These are phyloP conservation scores for Phorcus lineatus DNA, from an alignment of 2,888 invertebrate genomes.

Conservation along the genomic window DNA sequence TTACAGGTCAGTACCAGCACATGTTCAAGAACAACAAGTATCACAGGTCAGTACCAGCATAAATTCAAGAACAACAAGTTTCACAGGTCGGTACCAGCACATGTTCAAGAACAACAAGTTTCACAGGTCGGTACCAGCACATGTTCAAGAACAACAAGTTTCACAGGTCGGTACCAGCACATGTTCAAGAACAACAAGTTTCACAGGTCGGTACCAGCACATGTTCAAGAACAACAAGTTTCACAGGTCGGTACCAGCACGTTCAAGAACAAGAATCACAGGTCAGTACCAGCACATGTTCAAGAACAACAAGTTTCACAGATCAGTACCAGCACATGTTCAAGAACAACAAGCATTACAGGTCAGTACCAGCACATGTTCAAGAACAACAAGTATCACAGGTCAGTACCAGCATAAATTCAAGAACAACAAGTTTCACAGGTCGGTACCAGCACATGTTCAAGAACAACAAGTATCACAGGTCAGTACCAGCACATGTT, in stretches of 20 bases:
- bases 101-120: neutral
- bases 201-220: constrained; percentile 97
- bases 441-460: constrained; percentile 95
- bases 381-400: constrained; percentile 95
- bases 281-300: constrained; percentile 78
- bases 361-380: constrained; percentile 97
- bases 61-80: constrained; percentile 96
- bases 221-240: constrained; percentile 96
- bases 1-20: constrained; percentile 97
- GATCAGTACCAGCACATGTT: constrained; percentile 92
- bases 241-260: constrained; percentile 97
- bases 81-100: constrained; percentile 86
- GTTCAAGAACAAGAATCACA: constrained; percentile 96
- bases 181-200: constrained; percentile 96
- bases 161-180: constrained; percentile 97
- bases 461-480: constrained; percentile 95
- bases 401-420: constrained; percentile 97
- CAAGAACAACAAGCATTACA: constrained; percentile 95
- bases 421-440: constrained; percentile 95
- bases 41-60: constrained; percentile 97
- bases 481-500: constrained; percentile 78
- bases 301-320: too few species aligned
- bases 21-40: constrained; percentile 96
- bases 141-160: constrained; percentile 96
- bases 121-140: constrained; percentile 85